Conservation (phyloP, 2,797 vertebrate genomes). For the Telmatherina bonti region DNA sequence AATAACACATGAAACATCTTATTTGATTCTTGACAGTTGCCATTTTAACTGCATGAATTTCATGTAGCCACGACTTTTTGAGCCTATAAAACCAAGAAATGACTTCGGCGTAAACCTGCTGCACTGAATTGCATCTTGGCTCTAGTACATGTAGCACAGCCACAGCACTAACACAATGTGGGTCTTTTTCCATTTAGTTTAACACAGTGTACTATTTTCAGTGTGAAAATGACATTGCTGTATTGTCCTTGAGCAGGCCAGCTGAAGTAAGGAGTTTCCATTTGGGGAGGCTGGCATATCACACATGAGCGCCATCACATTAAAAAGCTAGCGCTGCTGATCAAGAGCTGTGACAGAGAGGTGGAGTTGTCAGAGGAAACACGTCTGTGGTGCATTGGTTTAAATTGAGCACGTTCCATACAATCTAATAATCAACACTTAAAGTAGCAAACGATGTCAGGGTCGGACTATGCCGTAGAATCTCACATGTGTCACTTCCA, state of each 20-base stretch:
- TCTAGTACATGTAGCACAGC: not conserved
- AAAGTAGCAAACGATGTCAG: not conserved
- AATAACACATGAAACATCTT: not conserved
- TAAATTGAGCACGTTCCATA: slow-evolving; percentile 18
- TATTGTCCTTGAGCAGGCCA: slow-evolving; percentile 44
- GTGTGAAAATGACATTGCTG: slow-evolving; percentile 22
- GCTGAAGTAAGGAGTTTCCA: slow-evolving; percentile 40
- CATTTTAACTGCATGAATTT: not conserved
- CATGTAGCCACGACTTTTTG: not conserved
- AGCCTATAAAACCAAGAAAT: not conserved
- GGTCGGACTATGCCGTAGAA: not conserved
- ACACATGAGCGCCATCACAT: slow-evolving; percentile 45
- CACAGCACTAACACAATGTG: not conserved
- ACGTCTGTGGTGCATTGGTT: slow-evolving; percentile 42
- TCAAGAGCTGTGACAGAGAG: slow-evolving; percentile 31
- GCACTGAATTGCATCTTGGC: not conserved
- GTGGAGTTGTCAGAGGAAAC: slow-evolving; percentile 39
- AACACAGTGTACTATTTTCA: slow-evolving; percentile 27
- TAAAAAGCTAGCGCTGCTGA: slow-evolving; percentile 50
- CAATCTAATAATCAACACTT: slow-evolving; percentile 4
- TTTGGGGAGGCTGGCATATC: slow-evolving; percentile 46
- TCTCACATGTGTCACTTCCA: slow-evolving; percentile 6
- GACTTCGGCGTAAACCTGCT: not conserved
- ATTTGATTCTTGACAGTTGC: not conserved
- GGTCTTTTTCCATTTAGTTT: not conserved